A percentile compares a stretch with the other conserved stretches of the same genome.
Conservation (phyloP, 2,888 invertebrate genomes). For the Liodrosophila aerea region DNA sequence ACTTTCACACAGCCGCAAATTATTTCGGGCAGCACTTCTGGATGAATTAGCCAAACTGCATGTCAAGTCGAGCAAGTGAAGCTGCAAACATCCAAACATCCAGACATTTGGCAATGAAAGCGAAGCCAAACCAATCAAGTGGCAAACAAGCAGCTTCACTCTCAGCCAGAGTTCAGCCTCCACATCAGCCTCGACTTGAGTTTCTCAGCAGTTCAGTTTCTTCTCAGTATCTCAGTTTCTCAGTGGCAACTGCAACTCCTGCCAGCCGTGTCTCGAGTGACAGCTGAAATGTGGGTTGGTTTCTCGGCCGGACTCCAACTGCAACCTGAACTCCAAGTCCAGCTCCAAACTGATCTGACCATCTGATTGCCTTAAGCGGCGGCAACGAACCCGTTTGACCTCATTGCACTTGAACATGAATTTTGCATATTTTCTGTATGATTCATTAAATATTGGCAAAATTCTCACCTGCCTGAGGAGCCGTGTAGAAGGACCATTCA, state of each 20-base stretch:
- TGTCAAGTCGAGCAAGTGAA: constrained; percentile 63
- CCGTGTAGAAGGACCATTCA: constrained; percentile 11
- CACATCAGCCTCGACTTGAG: constrained; percentile 3
- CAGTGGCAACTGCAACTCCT: constrained; percentile 30
- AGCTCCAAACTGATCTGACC: constrained; percentile 14
- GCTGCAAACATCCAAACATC: constrained; percentile 34
- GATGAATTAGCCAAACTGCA: constrained; percentile 71
- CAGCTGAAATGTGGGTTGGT: constrained; percentile 64
- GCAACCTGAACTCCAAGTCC: background rate
- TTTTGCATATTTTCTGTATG: constrained; percentile 40
- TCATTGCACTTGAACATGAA: constrained; percentile 47
- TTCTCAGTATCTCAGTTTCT: constrained; percentile 30
- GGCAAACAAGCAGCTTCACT: constrained; percentile 60
- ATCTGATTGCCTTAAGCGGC: constrained; percentile 44
- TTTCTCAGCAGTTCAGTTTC: constrained; percentile 8
- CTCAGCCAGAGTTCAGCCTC: constrained; percentile 12
- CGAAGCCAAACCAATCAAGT: constrained; percentile 66
- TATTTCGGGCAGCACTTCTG: constrained; percentile 75
- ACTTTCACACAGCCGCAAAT: constrained; percentile 73
- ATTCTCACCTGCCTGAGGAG: background rate
- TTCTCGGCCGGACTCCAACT: constrained; percentile 41
- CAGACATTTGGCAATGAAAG: constrained; percentile 68
- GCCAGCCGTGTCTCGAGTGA: constrained; percentile 48
- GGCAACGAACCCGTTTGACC: constrained; percentile 69
- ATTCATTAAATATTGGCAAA: constrained; percentile 30